These are phyloP conservation scores for Turdus rufiventris DNA, from an alignment of 2,113 vertebrate species.

Conservation along the genomic window DNA sequence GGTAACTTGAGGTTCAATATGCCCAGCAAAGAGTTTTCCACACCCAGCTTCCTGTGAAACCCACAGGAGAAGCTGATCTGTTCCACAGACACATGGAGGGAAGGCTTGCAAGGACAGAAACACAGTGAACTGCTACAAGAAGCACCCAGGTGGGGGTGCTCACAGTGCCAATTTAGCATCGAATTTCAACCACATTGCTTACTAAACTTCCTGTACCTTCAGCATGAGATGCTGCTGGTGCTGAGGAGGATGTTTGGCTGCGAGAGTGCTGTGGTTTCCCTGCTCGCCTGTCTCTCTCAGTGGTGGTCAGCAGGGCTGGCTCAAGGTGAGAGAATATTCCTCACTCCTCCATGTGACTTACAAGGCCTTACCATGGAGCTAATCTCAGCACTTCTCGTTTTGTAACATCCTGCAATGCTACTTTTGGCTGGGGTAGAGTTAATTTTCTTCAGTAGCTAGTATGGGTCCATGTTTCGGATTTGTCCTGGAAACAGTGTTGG, in stretches of 20 bases:
- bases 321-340: neutral
- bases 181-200: neutral
- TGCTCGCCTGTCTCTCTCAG: neutral
- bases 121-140: neutral
- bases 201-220: neutral
- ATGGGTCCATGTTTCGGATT: neutral
- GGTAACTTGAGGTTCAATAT: neutral
- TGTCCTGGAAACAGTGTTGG: neutral
- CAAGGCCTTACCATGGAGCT: neutral
- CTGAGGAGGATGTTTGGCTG: neutral
- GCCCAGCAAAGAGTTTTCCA: neutral
- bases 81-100: neutral
- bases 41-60: neutral
- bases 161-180: neutral
- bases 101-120: neutral
- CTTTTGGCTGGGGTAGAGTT: neutral
- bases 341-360: neutral
- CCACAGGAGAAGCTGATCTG: neutral
- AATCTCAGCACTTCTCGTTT: accelerated
- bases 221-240: neutral
- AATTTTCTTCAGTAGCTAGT: neutral
- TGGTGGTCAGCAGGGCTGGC: neutral
- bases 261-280: accelerated
- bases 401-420: neutral
- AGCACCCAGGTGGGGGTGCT: neutral